Evolutionary conservation across 2,797 vertebrate species (phyloP), one percentile per base, ranked within the genome.

Genomic region (Heliangelus exortis): DNA sequence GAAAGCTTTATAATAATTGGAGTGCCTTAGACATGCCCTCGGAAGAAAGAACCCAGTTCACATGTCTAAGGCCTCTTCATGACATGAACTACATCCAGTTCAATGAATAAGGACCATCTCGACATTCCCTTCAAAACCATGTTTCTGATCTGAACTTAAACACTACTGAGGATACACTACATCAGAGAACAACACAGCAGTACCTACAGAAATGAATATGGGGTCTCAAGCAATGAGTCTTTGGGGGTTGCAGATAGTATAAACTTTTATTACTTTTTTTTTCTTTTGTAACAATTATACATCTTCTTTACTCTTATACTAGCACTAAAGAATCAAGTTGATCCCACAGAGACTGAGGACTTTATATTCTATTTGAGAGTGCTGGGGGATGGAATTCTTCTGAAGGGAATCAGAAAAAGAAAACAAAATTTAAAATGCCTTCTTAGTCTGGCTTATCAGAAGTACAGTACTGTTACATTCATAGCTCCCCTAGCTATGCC

Each of bases 291-390:
- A 28, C 8, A 33, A 11, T 9, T 76, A 14, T n/a, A 10, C 26
- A 53, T 63, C 45, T 54, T 59, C 25, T 91, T 41, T 51, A 22
- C 58, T 77, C 36, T 20, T 41, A 22, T 2, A 15, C 39, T 63
- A 33, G n/a, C 2, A 1, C 22, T 33, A 25, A 69, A 19, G 31
- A 33, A 34, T 33, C 31, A 50, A 11, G 18, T 14, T 66, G 21
- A 29, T 14, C 26, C 58, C 41, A 48, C 34, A 67, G 25, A 66
- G 41, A 14, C 33, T 34, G 33, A 5, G n/a, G 3, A n/a, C 57
- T 90, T 80, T 18, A 17, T 0, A 0, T 43, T 63, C n/a, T 65
- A 8, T 29, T 41, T 50, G 36, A 26, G 21, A 3, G 15, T 1
- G 2, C 0, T 41, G 17, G 15, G 16, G 17, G 3, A 28, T 39